Base-by-base conservation (phyloP, 2,888 invertebrate genomes). In the Antheraea yamamai region DNA sequence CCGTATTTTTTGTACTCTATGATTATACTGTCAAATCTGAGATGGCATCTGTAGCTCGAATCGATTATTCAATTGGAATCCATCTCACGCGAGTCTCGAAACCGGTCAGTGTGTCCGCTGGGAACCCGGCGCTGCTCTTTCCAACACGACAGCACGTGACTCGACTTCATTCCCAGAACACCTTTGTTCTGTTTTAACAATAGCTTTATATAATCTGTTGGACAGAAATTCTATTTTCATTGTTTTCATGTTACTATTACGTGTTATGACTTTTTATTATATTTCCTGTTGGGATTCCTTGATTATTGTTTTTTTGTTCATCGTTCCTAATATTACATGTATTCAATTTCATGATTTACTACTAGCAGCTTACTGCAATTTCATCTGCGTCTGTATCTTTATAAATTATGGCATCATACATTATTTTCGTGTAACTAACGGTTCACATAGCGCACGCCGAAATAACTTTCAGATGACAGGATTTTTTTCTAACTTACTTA, bases 51-150 rank as follows among this genome's bases (percentile, higher is more conserved):
- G 77, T 76, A 74, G 80, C 83, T 82, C 80, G 84, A 89, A 92
- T 92, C 90, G 91, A 92, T 92, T 89, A 89, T 89, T 86, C 88
- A 85, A 91, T 93, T 90, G 85, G 85, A 86, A 91, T 87, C 88
- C 89, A 85, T 89, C 88, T 90, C 90, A 89, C 90, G 89, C 86
- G 89, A 86, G 81, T 85, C 84, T 86, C 83, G 83, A 88, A 91
- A 87, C 90, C 91, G 93, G 92, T 89, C 91, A 89, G 87, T 81
- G 81, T 80, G 80, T 80, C 85, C 87, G 84, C 85, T 81, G 81
- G 87, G 84, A 81, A 83, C 80, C 73, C 79, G 74, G 77, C 79
- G 78, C 81, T 78, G 77, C 79, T 87, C 89, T 47, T 12, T 87
- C 88, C 83, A 87, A 87, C 80, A 82, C 82, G 84, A 83, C 81